Percentiles rank a stretch among this genome's conserved stretches.
phyloP scores from a whole-genome alignment of 2,888 invertebrate species.

The Amphipyra tragopoginis region DNA sequence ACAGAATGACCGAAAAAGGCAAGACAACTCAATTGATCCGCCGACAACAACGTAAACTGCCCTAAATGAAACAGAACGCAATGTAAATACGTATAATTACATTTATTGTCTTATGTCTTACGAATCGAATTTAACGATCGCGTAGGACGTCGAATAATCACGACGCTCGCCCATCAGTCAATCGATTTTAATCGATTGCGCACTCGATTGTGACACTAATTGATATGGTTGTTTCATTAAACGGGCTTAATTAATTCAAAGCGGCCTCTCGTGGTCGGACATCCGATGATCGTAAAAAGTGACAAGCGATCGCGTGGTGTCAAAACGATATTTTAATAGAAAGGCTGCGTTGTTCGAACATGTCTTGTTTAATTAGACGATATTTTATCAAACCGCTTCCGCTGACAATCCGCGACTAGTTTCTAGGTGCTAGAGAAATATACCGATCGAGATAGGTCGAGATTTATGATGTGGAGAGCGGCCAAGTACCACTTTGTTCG shows the following conservation, averaged over 20 bases:
- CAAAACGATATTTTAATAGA: constrained; percentile 72
- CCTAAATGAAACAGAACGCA: constrained; percentile 46
- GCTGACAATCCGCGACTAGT: constrained; percentile 65
- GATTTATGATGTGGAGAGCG: constrained; percentile 67
- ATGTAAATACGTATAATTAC: constrained; percentile 67
- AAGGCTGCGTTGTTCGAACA: constrained; percentile 62
- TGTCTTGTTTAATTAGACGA: constrained; percentile 74
- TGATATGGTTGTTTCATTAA: constrained; percentile 77
- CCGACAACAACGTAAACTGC: constrained; percentile 32
- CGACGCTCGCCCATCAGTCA: constrained; percentile 62
- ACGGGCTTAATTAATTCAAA: constrained; percentile 79
- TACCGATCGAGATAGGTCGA: constrained; percentile 69
- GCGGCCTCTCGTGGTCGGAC: constrained; percentile 63
- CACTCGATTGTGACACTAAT: constrained; percentile 78
- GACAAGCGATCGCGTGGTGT: constrained; percentile 70
- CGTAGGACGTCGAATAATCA: constrained; percentile 72
- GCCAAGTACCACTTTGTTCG: constrained; percentile 55
- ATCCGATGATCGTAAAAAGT: constrained; percentile 71
- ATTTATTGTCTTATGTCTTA: constrained; percentile 60
- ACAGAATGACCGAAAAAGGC: constrained; percentile 45
- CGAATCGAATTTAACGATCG: constrained; percentile 67
- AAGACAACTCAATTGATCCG: constrained; percentile 51
- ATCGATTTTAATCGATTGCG: constrained; percentile 74
- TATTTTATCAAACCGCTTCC: constrained; percentile 74
- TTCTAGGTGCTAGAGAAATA: constrained; percentile 63